Conservation (phyloP, 1,140 invertebrate species). For the Stenopsyche tienmushanensis region DNA sequence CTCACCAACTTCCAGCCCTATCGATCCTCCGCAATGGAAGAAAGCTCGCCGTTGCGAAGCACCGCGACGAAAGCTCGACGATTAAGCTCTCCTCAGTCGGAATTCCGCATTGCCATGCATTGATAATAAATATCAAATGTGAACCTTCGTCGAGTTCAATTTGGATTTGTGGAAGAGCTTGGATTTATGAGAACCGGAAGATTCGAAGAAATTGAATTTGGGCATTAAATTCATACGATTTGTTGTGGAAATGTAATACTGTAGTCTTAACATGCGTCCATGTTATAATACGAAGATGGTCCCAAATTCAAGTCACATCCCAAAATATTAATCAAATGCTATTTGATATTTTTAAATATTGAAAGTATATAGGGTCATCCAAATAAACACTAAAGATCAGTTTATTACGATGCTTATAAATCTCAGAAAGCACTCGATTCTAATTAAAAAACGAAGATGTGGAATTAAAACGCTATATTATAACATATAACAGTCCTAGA, state of each 20-base stretch:
- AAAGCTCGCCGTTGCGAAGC: neutral
- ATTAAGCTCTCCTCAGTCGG: too few species aligned
- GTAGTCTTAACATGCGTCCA: neutral
- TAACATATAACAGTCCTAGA: too few species aligned
- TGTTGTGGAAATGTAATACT: neutral
- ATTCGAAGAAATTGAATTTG: neutral
- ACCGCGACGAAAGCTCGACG: neutral
- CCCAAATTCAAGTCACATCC: too few species aligned
- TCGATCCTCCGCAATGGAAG: neutral
- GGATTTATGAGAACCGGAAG: neutral
- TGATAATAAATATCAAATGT: constrained; percentile 15
- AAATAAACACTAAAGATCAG: too few species aligned
- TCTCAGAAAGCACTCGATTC: too few species aligned
- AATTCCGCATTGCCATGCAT: too few species aligned
- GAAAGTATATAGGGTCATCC: too few species aligned
- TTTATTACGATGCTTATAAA: too few species aligned
- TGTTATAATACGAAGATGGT: neutral
- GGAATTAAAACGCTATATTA: too few species aligned
- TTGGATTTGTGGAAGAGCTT: neutral
- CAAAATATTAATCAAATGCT: too few species aligned
- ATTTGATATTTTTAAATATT: too few species aligned
- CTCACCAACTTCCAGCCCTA: constrained; percentile 9
- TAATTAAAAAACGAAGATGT: too few species aligned
- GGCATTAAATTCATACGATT: neutral
- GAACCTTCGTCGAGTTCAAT: constrained; percentile 13